Conservation (phyloP, 2,113 vertebrate genomes). For the Odontesthes bonariensis region DNA sequence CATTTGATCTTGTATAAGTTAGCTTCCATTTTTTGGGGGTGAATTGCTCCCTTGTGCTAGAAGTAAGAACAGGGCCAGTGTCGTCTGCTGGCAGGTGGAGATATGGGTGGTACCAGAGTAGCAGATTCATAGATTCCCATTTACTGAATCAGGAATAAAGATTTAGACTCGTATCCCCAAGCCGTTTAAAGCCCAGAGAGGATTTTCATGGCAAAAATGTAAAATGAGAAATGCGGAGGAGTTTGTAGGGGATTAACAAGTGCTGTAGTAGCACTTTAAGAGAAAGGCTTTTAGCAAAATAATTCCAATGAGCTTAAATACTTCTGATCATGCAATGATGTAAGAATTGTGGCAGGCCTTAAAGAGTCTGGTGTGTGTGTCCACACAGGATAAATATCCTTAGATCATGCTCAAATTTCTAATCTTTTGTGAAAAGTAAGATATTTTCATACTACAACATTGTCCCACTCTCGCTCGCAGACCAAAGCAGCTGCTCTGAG, state of each 20-base stretch:
- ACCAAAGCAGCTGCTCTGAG: slow-evolving; percentile 18
- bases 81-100: not conserved
- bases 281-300: not conserved
- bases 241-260: too few species aligned
- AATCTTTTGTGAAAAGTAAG: slow-evolving; percentile 17
- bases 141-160: not conserved
- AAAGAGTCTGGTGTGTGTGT: not conserved
- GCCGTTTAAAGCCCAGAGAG: not conserved
- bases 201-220: not conserved
- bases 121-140: not conserved
- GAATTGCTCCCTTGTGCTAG: not conserved
- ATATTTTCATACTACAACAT: slow-evolving; percentile 20
- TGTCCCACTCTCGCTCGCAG: slow-evolving; percentile 10
- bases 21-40: not conserved
- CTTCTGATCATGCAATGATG: not conserved
- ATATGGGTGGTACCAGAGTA: not conserved
- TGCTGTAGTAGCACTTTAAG: too few species aligned
- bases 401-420: slow-evolving; percentile 18
- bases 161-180: not conserved
- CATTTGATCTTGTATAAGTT: not conserved
- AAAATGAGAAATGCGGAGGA: not conserved
- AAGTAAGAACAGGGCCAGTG: not conserved
- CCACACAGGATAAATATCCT: not conserved
- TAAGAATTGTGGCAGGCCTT: not conserved
- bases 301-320: not conserved